A percentile compares a stretch with the other conserved stretches of the same genome.
phyloP scores from a whole-genome alignment of 2,113 vertebrate genomes.

The Myrmecobius fasciatus region DNA sequence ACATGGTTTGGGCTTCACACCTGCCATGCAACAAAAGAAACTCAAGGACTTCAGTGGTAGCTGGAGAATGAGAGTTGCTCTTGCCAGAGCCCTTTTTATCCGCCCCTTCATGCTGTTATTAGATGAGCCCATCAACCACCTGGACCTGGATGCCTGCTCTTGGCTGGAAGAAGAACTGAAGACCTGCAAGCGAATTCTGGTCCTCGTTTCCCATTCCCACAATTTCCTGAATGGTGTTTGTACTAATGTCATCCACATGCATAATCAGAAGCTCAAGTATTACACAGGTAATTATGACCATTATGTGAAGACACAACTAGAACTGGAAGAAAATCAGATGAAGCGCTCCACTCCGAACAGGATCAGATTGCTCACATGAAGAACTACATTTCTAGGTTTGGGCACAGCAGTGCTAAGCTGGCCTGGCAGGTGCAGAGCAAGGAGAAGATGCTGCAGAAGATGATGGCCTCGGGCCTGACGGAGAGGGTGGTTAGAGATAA shows the following conservation, averaged over 20 bases:
- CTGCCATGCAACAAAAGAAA: constrained; percentile 95
- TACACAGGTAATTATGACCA: constrained; percentile 99
- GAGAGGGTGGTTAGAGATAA: constrained; percentile 97
- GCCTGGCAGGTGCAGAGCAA: constrained; percentile 99
- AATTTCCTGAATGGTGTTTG: constrained; percentile 98
- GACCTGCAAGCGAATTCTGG: constrained; percentile 96
- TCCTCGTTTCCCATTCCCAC: constrained; percentile 98
- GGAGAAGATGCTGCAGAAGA: constrained; percentile 99
- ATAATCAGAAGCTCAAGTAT: constrained; percentile 96
- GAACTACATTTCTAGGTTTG: constrained; percentile 99
- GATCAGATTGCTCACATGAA: constrained; percentile 99
- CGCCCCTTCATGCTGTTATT: constrained; percentile 98
- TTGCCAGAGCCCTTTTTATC: constrained; percentile 97
- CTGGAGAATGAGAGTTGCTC: constrained; percentile 98
- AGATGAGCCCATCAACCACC: constrained; percentile 97
- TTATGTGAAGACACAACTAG: constrained; percentile 97
- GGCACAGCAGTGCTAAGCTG: constrained; percentile 97
- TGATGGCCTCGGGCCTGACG: constrained; percentile 98
- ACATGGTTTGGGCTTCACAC: constrained; percentile 93
- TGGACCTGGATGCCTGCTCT: constrained; percentile 98
- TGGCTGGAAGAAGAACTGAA: constrained; percentile 98
- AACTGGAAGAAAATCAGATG: constrained; percentile 99
- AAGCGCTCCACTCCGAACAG: constrained; percentile 98
- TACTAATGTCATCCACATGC: constrained; percentile 97
- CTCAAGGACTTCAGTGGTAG: constrained; percentile 98